A percentile compares a stretch with the other conserved stretches of the same genome.
Conservation (phyloP, 2,113 vertebrate species). For the Sphaerodactylus townsendi region DNA sequence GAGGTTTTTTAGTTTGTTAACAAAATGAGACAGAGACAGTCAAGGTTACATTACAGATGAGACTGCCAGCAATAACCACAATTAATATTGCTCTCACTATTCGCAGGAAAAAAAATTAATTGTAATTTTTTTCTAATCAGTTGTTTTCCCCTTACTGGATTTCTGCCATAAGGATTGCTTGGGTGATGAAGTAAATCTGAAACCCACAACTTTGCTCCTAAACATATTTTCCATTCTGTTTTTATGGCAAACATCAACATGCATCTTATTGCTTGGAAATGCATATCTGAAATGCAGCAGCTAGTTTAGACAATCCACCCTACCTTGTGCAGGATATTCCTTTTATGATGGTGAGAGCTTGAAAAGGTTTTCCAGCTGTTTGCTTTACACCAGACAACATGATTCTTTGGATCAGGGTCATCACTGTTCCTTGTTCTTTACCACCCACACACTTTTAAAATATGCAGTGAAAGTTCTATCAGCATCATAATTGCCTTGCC, state of each 20-base stretch:
- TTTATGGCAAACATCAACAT: neutral
- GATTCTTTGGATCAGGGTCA: too few species aligned
- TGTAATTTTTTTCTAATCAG: too few species aligned
- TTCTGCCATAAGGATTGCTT: neutral
- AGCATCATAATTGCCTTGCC: too few species aligned
- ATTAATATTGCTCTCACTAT: neutral
- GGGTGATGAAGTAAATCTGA: neutral
- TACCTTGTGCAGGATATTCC: too few species aligned
- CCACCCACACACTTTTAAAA: too few species aligned
- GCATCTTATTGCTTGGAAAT: neutral
- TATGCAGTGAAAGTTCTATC: too few species aligned
- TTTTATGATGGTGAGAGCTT: too few species aligned
- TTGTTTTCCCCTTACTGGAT: neutral
- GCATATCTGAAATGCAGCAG: too few species aligned
- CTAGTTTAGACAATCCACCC: too few species aligned
- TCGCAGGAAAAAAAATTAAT: fast-evolving
- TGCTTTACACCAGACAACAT: too few species aligned
- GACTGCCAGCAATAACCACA: neutral
- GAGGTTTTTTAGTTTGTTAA: neutral
- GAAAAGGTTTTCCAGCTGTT: too few species aligned
- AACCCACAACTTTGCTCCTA: neutral
- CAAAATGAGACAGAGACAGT: neutral
- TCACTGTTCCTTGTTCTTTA: too few species aligned
- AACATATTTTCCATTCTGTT: neutral
- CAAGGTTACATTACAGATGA: neutral